phyloP scores from a whole-genome alignment of 2,113 vertebrate species.

The Arenaria interpres region DNA sequence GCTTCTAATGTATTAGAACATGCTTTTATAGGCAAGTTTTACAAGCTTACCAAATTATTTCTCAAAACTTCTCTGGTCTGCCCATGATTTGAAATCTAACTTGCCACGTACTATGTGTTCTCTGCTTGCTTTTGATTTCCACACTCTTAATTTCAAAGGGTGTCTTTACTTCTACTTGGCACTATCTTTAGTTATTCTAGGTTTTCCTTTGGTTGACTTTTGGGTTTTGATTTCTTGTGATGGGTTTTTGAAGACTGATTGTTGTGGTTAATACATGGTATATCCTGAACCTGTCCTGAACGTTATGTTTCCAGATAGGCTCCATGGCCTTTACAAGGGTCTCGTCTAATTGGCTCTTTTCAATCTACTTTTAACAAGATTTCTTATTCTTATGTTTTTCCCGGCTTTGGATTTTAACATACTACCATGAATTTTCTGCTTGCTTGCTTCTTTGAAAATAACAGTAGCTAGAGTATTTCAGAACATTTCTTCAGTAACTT shows the following conservation, averaged over 20 bases:
- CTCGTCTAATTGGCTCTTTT: neutral
- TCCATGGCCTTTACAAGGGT: neutral
- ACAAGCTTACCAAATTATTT: neutral
- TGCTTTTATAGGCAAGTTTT: neutral
- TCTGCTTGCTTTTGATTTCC: neutral
- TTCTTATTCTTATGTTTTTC: neutral
- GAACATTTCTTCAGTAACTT: neutral
- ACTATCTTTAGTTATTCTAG: neutral
- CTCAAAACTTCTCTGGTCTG: neutral
- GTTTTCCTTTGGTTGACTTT: neutral
- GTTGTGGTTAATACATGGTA: neutral
- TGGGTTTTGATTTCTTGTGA: neutral
- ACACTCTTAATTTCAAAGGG: neutral
- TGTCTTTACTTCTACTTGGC: neutral
- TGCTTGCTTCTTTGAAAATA: neutral
- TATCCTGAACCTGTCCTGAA: neutral
- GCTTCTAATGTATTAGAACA: neutral
- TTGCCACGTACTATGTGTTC: neutral
- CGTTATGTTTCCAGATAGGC: neutral
- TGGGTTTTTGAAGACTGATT: neutral
- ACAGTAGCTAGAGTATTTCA: neutral
- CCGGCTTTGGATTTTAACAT: neutral
- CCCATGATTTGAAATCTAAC: neutral
- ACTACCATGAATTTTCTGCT: neutral
- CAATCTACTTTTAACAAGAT: neutral